phyloP scores from a whole-genome alignment of 1,140 invertebrate genomes.

The Cydia fagiglandana region DNA sequence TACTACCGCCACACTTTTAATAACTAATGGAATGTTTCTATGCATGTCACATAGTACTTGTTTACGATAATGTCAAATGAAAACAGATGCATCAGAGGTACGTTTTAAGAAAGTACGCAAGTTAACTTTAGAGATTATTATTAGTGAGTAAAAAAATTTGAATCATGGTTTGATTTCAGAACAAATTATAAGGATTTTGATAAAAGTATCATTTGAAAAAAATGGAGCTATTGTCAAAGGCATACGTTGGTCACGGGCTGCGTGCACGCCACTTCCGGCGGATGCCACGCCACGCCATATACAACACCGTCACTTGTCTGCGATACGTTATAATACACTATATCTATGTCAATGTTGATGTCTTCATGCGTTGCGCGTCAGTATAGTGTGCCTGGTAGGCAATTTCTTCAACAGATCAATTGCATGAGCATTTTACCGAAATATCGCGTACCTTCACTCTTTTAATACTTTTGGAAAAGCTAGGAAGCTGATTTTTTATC shows the following conservation, averaged over 20 bases:
- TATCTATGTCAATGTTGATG: constrained; percentile 45
- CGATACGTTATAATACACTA: constrained; percentile 43
- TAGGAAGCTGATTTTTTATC: too few relatives aligned
- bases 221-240: constrained; percentile 35
- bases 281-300: constrained; percentile 61
- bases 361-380: constrained; percentile 1
- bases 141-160: too few relatives aligned
- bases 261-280: constrained; percentile 74
- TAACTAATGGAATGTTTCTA: too few relatives aligned
- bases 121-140: too few relatives aligned
- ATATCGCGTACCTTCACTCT: too few relatives aligned
- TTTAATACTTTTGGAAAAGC: too few relatives aligned
- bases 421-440: not conserved
- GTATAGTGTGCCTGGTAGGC: not conserved
- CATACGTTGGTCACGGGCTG: constrained; percentile 65
- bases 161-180: too few relatives aligned
- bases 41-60: too few relatives aligned
- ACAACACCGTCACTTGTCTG: constrained; percentile 44
- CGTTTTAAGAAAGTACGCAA: too few relatives aligned
- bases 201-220: not conserved
- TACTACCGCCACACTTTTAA: too few relatives aligned
- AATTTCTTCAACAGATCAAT: not conserved
- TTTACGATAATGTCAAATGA: too few relatives aligned
- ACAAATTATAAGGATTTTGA: not conserved
- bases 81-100: too few relatives aligned